Evolutionary conservation across 2,113 vertebrate species (phyloP).

Genomic region (Melanerpes aurifrons): DNA sequence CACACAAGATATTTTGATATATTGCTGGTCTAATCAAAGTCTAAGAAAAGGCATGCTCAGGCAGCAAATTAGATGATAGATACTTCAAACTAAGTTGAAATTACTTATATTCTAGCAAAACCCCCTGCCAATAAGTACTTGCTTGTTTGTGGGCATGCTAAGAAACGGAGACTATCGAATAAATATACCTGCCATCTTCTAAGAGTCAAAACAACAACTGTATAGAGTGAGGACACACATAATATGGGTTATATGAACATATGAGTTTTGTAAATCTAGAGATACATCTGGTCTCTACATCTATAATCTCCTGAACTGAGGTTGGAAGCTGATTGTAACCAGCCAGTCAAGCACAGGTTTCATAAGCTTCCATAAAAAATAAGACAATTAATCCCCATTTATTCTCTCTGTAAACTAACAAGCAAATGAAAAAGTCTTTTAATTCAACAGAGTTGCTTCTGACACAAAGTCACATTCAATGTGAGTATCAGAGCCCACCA

Average conservation of each 20-base stretch:
- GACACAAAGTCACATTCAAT: fast-evolving
- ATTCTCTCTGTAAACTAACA: not conserved
- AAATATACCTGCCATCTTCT: not conserved
- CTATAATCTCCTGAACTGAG: not conserved
- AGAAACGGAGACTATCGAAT: not conserved
- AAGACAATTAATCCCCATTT: not conserved
- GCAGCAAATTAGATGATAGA: not conserved
- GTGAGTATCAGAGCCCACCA: not conserved
- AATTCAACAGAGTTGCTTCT: not conserved
- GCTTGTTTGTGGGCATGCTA: not conserved
- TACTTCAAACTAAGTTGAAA: not conserved
- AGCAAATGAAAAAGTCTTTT: not conserved
- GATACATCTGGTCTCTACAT: not conserved
- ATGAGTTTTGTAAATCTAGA: not conserved
- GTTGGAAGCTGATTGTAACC: not conserved
- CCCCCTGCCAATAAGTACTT: not conserved
- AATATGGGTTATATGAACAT: not conserved
- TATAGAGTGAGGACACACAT: not conserved
- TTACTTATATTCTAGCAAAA: not conserved
- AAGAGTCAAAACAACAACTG: not conserved
- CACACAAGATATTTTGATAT: not conserved
- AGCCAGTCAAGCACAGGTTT: not conserved
- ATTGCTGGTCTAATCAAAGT: not conserved
- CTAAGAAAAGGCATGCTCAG: not conserved
- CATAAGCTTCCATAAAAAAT: not conserved